Evolutionary conservation across 2,113 vertebrate genomes (phyloP).

Genomic region (Vombatus ursinus): DNA sequence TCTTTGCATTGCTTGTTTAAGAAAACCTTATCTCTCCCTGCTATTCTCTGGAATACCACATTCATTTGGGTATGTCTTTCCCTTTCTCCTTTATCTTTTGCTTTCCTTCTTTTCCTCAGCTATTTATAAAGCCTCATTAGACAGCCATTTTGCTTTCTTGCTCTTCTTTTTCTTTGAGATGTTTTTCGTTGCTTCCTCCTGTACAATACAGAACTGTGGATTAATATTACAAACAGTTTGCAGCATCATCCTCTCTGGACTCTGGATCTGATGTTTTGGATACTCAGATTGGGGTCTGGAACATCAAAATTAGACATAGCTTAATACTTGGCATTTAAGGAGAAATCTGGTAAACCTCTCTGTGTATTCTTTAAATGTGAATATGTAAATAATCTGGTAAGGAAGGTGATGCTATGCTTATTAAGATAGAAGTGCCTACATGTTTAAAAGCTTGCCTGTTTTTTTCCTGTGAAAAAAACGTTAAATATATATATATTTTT

Average conservation of each 20-base stretch:
- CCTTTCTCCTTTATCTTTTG: background rate
- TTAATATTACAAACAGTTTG: background rate
- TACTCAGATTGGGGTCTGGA: constrained; percentile 29
- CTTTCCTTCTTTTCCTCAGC: too few species aligned
- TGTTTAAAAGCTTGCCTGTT: constrained; percentile 38
- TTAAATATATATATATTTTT: constrained; percentile 32
- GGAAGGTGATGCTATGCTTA: constrained; percentile 17
- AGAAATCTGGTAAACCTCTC: constrained; percentile 19
- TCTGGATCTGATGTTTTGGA: constrained; percentile 40
- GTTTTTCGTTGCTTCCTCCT: constrained; percentile 7
- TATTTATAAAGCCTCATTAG: background rate
- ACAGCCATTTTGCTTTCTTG: background rate
- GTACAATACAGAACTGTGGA: constrained; percentile 18
- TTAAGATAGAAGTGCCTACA: constrained; percentile 32
- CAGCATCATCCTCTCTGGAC: background rate
- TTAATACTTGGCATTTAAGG: constrained; percentile 25
- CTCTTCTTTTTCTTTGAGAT: background rate
- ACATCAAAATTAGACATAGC: background rate
- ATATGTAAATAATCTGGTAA: constrained; percentile 26
- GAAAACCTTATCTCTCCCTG: too few species aligned
- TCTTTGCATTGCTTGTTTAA: too few species aligned
- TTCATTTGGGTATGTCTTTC: background rate
- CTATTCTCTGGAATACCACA: too few species aligned
- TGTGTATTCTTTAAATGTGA: constrained; percentile 18
- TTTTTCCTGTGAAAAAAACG: constrained; percentile 20